Conservation (phyloP, 37 sponge, comb jelly and placozoan species). For the Aplysina aerophoba region DNA sequence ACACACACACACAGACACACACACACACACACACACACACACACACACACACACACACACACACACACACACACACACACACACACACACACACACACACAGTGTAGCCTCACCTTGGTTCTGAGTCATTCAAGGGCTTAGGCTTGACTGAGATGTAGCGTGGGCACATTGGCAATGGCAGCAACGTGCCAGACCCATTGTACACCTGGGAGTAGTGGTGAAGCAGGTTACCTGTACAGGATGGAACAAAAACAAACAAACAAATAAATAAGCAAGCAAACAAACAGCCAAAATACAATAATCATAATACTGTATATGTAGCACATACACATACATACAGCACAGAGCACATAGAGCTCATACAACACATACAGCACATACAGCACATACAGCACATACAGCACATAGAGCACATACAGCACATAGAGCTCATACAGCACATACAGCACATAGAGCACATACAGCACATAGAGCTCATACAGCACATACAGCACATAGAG, state of each 20-base stretch:
- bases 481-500: not conserved
- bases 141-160: slow-evolving; percentile 72
- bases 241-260: not conserved
- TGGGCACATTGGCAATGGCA: slow-evolving; percentile 69
- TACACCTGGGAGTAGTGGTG: slow-evolving; percentile 77
- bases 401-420: too few relatives aligned
- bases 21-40: slow-evolving; percentile 35
- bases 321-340: not conserved
- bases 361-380: too few relatives aligned
- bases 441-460: not conserved
- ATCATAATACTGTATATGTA: not conserved
- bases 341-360: too few relatives aligned
- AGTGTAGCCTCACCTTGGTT: not conserved
- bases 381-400: not conserved
- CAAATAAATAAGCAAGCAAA: not conserved
- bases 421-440: not conserved
- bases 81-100: slow-evolving; percentile 30
- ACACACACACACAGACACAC: slow-evolving; percentile 4
- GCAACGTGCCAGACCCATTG: slow-evolving; percentile 39
- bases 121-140: slow-evolving; percentile 65
- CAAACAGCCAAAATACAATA: not conserved
- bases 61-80: slow-evolving; percentile 10
- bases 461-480: too few relatives aligned
- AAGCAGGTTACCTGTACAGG: slow-evolving; percentile 62
- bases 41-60: slow-evolving; percentile 37